These are phyloP conservation scores for Apantesis nais DNA, from an alignment of 2,888 invertebrate species.

Conservation along the genomic window DNA sequence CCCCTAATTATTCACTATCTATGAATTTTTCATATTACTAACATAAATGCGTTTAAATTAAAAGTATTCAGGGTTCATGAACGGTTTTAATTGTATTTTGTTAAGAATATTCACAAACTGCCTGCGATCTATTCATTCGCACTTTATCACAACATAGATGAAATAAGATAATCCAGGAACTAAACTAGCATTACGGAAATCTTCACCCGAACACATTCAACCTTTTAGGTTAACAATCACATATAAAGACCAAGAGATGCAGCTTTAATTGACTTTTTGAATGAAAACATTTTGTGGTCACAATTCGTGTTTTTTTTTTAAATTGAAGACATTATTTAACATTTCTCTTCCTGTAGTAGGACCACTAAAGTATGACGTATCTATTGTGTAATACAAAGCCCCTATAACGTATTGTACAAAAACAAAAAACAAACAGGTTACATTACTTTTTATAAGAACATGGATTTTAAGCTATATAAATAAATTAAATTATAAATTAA, in stretches of 20 bases:
- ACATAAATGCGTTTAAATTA: neutral
- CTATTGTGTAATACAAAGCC: neutral
- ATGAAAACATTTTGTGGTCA: neutral
- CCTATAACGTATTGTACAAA: neutral
- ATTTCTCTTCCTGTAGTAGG: neutral
- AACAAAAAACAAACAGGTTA: neutral
- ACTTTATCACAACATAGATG: neutral
- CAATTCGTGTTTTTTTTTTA: neutral
- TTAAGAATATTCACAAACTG: neutral
- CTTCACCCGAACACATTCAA: neutral
- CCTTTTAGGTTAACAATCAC: neutral
- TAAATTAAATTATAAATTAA: conserved; percentile 50
- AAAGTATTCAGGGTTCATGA: neutral
- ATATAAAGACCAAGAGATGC: neutral
- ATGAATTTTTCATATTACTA: neutral
- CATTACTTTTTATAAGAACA: neutral
- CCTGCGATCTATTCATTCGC: neutral
- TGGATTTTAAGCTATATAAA: conserved; percentile 30
- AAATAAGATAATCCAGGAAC: neutral
- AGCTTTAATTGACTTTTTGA: neutral
- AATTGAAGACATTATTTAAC: neutral
- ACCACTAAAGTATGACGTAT: neutral
- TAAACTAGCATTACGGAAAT: neutral
- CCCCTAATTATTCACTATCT: neutral
- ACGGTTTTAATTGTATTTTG: neutral